Percentiles rank a stretch among this genome's conserved stretches.
phyloP scores from a whole-genome alignment of 2,888 invertebrate species.

The Epistrophella euchroma region DNA sequence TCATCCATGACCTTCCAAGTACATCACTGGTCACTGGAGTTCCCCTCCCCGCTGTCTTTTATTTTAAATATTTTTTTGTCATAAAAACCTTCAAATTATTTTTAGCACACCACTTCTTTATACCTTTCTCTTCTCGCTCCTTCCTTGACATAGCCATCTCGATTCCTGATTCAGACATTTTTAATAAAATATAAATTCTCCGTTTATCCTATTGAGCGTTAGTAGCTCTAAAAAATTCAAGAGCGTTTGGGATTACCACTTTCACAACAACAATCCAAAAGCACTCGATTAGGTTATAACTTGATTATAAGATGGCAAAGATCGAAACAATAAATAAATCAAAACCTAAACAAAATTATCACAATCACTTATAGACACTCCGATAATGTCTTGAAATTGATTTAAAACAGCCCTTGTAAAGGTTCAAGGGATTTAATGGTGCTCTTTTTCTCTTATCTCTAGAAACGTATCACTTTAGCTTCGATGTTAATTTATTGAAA shows the following conservation, averaged over 20 bases:
- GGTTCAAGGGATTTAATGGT: not conserved
- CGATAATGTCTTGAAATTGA: not conserved
- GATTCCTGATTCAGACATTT: conserved; percentile 70
- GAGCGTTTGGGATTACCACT: not conserved
- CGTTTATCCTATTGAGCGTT: not conserved
- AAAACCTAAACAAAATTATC: not conserved
- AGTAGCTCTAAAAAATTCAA: conserved; percentile 11
- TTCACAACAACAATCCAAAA: conserved; percentile 6
- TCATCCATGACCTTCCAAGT: too few relatives aligned
- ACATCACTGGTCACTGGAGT: too few relatives aligned
- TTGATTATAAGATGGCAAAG: conserved; percentile 32
- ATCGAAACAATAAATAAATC: not conserved
- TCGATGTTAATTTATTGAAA: conserved; percentile 1
- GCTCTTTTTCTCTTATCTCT: conserved; percentile 24
- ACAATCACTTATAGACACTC: conserved; percentile 6
- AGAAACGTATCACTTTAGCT: not conserved
- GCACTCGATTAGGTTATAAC: conserved; percentile 18
- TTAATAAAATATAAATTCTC: not conserved
- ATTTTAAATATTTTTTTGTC: too few relatives aligned
- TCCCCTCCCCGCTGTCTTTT: too few relatives aligned
- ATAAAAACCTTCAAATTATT: too few relatives aligned
- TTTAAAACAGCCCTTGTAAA: not conserved
- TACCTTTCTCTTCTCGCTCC: conserved; percentile 69
- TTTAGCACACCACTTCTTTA: not conserved
- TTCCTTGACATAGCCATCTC: conserved; percentile 69